Percentiles rank a stretch among this genome's conserved stretches.
Evolutionary conservation across 2,113 vertebrate species (phyloP).

Genomic region (Solea solea): DNA sequence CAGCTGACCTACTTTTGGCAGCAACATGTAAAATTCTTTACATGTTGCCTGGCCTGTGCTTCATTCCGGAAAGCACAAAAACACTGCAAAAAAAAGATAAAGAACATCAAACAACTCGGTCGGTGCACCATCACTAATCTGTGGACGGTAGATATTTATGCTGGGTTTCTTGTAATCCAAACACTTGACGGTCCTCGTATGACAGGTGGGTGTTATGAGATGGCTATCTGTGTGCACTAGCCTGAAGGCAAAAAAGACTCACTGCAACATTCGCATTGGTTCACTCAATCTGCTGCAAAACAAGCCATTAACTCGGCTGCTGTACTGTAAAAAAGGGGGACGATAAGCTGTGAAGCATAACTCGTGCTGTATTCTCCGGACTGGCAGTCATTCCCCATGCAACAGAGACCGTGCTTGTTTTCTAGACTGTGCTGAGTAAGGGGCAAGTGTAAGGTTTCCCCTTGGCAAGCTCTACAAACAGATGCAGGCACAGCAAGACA

Average conservation of each 20-base stretch:
- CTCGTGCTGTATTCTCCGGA: slow-evolving; percentile 8
- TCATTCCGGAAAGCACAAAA: slow-evolving; percentile 43
- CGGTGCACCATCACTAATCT: slow-evolving; percentile 7
- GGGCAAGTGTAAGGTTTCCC: slow-evolving; percentile 72
- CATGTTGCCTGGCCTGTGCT: slow-evolving; percentile 57
- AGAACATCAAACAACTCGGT: slow-evolving; percentile 31
- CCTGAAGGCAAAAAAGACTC: slow-evolving; percentile 31
- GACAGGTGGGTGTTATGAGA: slow-evolving; percentile 30
- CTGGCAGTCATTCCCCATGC: slow-evolving; percentile 30
- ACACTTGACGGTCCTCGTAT: slow-evolving; percentile 26
- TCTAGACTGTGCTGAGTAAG: slow-evolving; percentile 46
- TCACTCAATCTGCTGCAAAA: slow-evolving; percentile 61
- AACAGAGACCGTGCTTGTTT: slow-evolving; percentile 25
- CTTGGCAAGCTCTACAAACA: slow-evolving; percentile 49
- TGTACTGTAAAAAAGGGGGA: slow-evolving; percentile 1
- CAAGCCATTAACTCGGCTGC: background rate
- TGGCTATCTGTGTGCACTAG: slow-evolving; percentile 27
- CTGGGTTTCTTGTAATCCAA: slow-evolving; percentile 22
- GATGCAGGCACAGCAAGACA: slow-evolving; percentile 37
- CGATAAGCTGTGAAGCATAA: slow-evolving; percentile 18
- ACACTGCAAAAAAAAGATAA: slow-evolving; percentile 24
- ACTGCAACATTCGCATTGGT: slow-evolving; percentile 48
- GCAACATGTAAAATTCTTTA: slow-evolving; percentile 74
- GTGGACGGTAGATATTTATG: slow-evolving; percentile 60
- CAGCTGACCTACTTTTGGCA: slow-evolving; percentile 81